These are phyloP conservation scores for Pluvialis apricaria DNA, from an alignment of 2,113 vertebrate species.

Conservation along the genomic window DNA sequence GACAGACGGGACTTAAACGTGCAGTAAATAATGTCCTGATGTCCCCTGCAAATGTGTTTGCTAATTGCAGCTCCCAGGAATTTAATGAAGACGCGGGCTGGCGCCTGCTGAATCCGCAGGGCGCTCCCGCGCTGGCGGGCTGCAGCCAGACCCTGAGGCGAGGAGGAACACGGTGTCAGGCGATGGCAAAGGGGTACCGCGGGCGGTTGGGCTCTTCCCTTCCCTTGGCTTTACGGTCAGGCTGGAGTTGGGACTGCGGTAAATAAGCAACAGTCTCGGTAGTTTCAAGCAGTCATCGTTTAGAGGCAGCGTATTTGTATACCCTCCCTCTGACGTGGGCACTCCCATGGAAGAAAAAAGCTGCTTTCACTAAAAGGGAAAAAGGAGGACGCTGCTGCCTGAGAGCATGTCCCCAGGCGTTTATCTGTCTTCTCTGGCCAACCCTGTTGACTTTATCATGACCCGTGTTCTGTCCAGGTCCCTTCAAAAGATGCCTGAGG, in stretches of 20 bases:
- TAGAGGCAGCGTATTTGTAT: not conserved
- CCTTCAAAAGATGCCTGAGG: not conserved
- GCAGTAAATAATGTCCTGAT: not conserved
- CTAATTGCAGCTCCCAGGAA: not conserved
- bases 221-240: not conserved
- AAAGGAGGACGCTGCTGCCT: not conserved
- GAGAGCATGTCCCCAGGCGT: not conserved
- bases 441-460: not conserved
- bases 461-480: not conserved
- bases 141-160: not conserved
- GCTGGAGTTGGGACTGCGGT: too few relatives aligned
- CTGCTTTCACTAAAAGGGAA: too few relatives aligned
- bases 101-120: not conserved
- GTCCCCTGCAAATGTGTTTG: not conserved
- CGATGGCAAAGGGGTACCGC: too few relatives aligned
- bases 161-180: not conserved
- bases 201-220: not conserved
- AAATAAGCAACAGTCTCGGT: not conserved
- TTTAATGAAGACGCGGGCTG: not conserved
- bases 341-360: not conserved
- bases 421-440: not conserved
- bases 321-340: not conserved
- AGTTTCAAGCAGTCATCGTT: not conserved
- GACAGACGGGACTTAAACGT: not conserved
- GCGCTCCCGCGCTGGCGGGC: not conserved